Evolutionary conservation across 2,888 invertebrate genomes (phyloP), one percentile per base, ranked within the genome.

Genomic region (Diabrotica balteata): DNA sequence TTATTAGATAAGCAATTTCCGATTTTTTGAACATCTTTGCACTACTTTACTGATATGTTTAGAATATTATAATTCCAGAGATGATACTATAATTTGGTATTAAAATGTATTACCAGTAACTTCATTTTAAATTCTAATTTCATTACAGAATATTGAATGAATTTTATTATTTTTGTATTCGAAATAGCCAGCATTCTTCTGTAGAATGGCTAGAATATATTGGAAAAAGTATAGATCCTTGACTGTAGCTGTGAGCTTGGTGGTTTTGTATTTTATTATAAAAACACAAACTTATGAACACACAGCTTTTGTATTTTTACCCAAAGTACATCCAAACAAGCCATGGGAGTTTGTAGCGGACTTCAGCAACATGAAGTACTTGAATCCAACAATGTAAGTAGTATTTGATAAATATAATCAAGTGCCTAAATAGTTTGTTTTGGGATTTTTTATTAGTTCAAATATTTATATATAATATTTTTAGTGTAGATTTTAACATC

Each of bases 281-380:
- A 71, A 81, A 60, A 78, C 80, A 10, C 79, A 79, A 70, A 78
- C 74, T 51, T 84, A 86, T 73, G 80, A 83, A 66, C 85, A 86
- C 76, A 80, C 84, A 77, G 82, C 84, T 71, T 86, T 87, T 73
- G 84, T 84, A 60, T 82, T 84, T 71, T 85, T 92, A 74, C 80
- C 83, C 47, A 85, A 88, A 73, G 83, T 87, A 0, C 85, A 86
- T 76, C 88, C 92, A 17, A 86, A 86, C 77, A 84, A 84, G 44
- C 89, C 90, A 46, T 92, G 92, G 91, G 90, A 91, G 80, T 91
- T 87, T 82, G 88, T 91, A n/a, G 90, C 91, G 0, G 92, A 92
- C 83, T 92, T 92, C 77, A 90, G 88, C 77, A 91, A 92, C 80
- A 89, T 90, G 88, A 88, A 88, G 77, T 85, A 86, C 73, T 83